phyloP scores from a whole-genome alignment of 2,888 invertebrate species.

The Sisyra terminalis region DNA sequence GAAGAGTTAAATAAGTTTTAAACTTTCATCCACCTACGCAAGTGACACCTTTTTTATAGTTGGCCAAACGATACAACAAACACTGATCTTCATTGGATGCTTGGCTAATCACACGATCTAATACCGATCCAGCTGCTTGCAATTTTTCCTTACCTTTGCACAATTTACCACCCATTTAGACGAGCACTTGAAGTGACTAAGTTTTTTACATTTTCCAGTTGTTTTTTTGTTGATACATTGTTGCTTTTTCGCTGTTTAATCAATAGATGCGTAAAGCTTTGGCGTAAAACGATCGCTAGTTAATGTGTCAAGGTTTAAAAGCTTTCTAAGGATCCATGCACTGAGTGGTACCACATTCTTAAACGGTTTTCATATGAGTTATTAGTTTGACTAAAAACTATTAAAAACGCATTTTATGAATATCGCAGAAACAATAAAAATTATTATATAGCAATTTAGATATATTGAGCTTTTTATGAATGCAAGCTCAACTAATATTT shows the following conservation, averaged over 20 bases:
- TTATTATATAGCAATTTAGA: too few relatives aligned
- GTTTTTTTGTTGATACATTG: not conserved
- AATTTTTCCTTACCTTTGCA: conserved; percentile 29
- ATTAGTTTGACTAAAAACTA: too few relatives aligned
- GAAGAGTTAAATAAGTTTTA: conserved; percentile 6
- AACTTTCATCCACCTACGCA: conserved; percentile 9
- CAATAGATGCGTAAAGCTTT: too few relatives aligned
- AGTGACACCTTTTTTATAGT: conserved; percentile 64
- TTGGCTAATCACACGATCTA: conserved; percentile 81
- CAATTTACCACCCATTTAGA: conserved; percentile 27
- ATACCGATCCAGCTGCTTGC: conserved; percentile 53
- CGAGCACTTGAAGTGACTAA: not conserved
- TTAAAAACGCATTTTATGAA: too few relatives aligned
- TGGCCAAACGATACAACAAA: conserved; percentile 70
- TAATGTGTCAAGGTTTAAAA: too few relatives aligned
- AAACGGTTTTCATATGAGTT: too few relatives aligned
- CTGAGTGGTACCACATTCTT: too few relatives aligned
- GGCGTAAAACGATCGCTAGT: not conserved
- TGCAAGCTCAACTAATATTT: too few relatives aligned
- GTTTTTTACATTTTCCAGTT: too few relatives aligned
- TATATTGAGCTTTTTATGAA: too few relatives aligned
- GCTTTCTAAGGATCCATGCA: too few relatives aligned
- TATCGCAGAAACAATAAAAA: too few relatives aligned
- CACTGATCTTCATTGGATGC: conserved; percentile 75
- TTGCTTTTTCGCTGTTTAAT: not conserved